Percentiles rank a stretch among this genome's conserved stretches.
Evolutionary conservation across 2,113 vertebrate species (phyloP).

Genomic region (Otolemur garnettii): DNA sequence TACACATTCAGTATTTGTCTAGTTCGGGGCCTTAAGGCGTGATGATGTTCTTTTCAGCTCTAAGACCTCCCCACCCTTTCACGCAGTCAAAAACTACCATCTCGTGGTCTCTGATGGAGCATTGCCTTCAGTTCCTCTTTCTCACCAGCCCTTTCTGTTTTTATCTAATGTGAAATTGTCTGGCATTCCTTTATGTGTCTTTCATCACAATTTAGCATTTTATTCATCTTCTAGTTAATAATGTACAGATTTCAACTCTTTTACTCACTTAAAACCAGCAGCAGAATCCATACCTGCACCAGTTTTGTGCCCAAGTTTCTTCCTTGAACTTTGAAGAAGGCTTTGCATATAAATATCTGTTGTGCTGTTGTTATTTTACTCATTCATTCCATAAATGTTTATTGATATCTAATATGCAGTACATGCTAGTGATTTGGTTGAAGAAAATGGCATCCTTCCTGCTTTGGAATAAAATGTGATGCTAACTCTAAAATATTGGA

Average conservation of each 20-base stretch:
- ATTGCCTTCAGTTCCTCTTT: neutral
- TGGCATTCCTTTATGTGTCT: neutral
- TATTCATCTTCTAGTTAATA: neutral
- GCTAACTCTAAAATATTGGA: neutral
- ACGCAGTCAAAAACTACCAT: rapidly evolving
- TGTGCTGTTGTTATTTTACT: neutral
- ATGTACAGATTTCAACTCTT: neutral
- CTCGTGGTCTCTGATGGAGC: neutral
- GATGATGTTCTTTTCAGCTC: neutral
- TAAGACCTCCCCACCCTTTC: neutral
- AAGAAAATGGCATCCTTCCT: neutral
- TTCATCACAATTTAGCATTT: neutral
- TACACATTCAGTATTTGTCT: neutral
- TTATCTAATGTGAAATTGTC: neutral
- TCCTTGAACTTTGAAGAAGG: neutral
- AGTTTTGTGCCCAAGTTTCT: neutral
- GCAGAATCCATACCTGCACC: neutral
- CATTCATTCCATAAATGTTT: neutral
- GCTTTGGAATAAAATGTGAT: neutral
- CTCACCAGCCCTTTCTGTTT: neutral
- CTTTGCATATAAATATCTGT: neutral
- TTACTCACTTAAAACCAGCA: neutral
- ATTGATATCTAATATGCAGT: neutral
- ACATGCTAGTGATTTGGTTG: neutral
- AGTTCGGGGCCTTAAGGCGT: neutral